These are phyloP conservation scores for Tipula lateralis DNA, from an alignment of 2,888 invertebrate species.

Conservation along the genomic window DNA sequence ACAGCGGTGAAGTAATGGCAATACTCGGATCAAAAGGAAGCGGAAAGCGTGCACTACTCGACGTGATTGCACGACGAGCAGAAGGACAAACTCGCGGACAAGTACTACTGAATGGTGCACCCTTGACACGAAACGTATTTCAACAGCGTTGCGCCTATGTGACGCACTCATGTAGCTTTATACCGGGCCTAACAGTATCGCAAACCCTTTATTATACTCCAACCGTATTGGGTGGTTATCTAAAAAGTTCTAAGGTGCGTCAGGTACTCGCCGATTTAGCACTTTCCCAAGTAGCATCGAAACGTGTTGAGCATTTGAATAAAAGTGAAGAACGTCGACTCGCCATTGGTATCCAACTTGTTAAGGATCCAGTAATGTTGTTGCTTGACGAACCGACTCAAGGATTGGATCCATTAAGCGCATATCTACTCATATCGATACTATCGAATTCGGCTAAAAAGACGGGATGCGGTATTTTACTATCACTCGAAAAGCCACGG, in stretches of 20 bases:
- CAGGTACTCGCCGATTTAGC: constrained; percentile 92
- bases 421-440: constrained; percentile 91
- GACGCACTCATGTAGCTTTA: constrained; percentile 75
- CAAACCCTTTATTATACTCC: constrained; percentile 80
- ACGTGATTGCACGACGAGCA: constrained; percentile 81
- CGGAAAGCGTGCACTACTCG: constrained; percentile 89
- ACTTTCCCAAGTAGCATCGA: constrained; percentile 81
- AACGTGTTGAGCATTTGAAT: constrained; percentile 76
- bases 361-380: constrained; percentile 88
- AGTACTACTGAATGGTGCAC: constrained; percentile 81
- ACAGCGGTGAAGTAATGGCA: constrained; percentile 90
- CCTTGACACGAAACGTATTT: constrained; percentile 74
- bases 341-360: constrained; percentile 85
- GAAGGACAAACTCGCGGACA: constrained; percentile 81
- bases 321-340: constrained; percentile 86
- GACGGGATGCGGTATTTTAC: constrained; percentile 81
- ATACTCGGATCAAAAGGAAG: constrained; percentile 91
- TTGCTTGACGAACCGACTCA: constrained; percentile 91
- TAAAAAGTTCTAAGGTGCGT: constrained; percentile 79
- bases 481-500: constrained; percentile 90
- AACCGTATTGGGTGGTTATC: constrained; percentile 69
- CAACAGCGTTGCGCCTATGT: constrained; percentile 85
- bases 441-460: constrained; percentile 85
- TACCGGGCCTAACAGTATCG: constrained; percentile 81
- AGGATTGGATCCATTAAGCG: constrained; percentile 90